Conservation (phyloP, 2,113 vertebrate species). For the Jacana jacana region DNA sequence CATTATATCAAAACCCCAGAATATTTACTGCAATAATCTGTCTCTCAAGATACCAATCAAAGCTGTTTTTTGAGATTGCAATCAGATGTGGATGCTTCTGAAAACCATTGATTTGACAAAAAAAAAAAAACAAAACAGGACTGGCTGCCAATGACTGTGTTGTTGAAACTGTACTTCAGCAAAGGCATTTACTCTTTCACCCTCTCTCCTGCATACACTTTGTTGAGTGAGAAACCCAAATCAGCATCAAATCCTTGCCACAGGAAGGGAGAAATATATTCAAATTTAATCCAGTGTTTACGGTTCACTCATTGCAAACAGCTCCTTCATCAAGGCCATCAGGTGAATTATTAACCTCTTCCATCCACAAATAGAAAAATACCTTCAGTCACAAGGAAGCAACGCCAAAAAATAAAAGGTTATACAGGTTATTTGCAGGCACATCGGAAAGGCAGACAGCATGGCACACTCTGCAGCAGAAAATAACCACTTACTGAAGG, state of each 20-base stretch:
- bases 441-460: not conserved
- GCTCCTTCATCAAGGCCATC: slow-evolving; percentile 14
- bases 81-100: not conserved
- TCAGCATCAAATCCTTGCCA: not conserved
- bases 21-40: not conserved
- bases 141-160: not conserved
- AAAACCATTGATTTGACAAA: not conserved
- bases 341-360: slow-evolving; percentile 59
- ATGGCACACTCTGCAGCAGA: not conserved
- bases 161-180: not conserved
- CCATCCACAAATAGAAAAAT: slow-evolving; percentile 23
- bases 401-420: not conserved
- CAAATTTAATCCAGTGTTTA: slow-evolving; percentile 35
- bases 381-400: not conserved
- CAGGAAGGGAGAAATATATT: not conserved
- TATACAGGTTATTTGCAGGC: not conserved
- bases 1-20: not conserved
- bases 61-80: not conserved
- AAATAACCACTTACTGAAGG: not conserved
- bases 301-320: not conserved
- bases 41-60: not conserved
- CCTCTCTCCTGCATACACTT: not conserved
- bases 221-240: not conserved
- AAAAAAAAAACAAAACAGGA: not conserved
- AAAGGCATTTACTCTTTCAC: not conserved